phyloP scores from a whole-genome alignment of 1,140 invertebrate genomes.

The Drosophila saltans region DNA sequence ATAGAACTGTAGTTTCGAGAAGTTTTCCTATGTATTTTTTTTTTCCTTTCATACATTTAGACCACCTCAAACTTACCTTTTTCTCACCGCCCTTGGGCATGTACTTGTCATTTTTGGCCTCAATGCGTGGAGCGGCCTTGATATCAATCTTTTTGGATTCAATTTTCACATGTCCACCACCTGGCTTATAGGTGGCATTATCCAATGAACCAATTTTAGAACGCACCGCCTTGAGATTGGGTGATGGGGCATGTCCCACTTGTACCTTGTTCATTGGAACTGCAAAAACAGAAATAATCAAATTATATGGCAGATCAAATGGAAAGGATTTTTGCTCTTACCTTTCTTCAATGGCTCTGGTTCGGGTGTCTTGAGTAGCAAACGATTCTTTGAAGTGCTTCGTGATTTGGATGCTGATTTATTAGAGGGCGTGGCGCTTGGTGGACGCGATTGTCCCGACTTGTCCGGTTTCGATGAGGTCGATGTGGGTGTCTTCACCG shows the following conservation, averaged over 20 bases:
- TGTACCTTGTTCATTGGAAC: slow-evolving; percentile 96
- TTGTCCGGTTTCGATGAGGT: slow-evolving; percentile 79
- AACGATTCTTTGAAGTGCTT: slow-evolving; percentile 79
- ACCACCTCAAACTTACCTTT: slow-evolving; percentile 87
- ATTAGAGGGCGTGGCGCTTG: slow-evolving; percentile 81
- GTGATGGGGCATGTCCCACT: slow-evolving; percentile 94
- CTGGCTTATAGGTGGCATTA: slow-evolving; percentile 95
- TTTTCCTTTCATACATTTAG: not conserved
- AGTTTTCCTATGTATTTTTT: too few species aligned
- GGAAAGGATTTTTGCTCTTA: slow-evolving; percentile 73
- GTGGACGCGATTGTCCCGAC: slow-evolving; percentile 73
- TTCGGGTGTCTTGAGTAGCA: slow-evolving; percentile 81
- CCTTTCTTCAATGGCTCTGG: slow-evolving; percentile 89
- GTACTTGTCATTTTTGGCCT: slow-evolving; percentile 96
- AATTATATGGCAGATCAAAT: not conserved
- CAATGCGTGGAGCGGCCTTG: slow-evolving; percentile 91
- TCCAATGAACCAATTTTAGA: slow-evolving; percentile 97
- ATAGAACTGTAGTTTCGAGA: not conserved
- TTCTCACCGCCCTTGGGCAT: slow-evolving; percentile 94
- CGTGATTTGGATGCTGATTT: slow-evolving; percentile 80
- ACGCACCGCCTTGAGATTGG: slow-evolving; percentile 94
- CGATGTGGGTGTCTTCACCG: slow-evolving; percentile 82
- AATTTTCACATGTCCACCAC: slow-evolving; percentile 95
- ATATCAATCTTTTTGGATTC: slow-evolving; percentile 94
- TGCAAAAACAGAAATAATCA: slow-evolving; percentile 84